A percentile compares a stretch with the other conserved stretches of the same genome.
Evolutionary conservation across 2,113 vertebrate genomes (phyloP).

Genomic region (Tauraco erythrolophus): DNA sequence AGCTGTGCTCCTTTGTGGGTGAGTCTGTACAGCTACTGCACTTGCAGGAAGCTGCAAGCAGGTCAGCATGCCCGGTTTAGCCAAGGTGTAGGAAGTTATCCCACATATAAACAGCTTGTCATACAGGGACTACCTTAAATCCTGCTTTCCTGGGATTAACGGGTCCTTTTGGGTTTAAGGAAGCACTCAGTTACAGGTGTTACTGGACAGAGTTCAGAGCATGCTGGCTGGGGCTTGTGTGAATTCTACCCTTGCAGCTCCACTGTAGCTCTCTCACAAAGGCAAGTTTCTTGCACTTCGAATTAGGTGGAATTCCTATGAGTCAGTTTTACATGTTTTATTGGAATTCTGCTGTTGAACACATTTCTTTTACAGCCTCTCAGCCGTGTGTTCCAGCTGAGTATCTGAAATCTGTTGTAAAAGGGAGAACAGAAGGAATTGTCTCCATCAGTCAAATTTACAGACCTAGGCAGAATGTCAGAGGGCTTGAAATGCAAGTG

Average conservation of each 20-base stretch:
- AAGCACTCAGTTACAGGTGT: accelerated
- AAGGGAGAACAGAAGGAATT: not conserved
- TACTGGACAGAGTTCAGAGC: not conserved
- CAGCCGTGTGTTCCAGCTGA: not conserved
- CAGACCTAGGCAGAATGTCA: accelerated
- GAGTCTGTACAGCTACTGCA: not conserved
- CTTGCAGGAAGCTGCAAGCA: accelerated
- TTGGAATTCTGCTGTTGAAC: not conserved
- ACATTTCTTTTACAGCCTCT: not conserved
- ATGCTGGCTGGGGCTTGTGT: accelerated
- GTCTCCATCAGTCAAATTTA: not conserved
- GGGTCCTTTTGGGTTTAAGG: not conserved
- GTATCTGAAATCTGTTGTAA: not conserved
- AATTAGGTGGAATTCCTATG: accelerated
- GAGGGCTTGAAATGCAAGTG: not conserved
- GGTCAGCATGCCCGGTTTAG: not conserved
- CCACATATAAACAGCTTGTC: not conserved
- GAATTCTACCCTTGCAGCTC: not conserved
- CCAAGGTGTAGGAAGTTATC: not conserved
- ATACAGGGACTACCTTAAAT: not conserved
- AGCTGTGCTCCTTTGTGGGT: not conserved
- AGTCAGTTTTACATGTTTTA: not conserved
- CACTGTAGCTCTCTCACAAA: not conserved
- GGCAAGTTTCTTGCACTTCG: not conserved
- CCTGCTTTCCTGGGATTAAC: not conserved